Evolutionary conservation across 37 sponge, comb jelly and placozoan species (phyloP), one percentile per base, ranked within the genome.

Genomic region (Aplysina aerophoba): DNA sequence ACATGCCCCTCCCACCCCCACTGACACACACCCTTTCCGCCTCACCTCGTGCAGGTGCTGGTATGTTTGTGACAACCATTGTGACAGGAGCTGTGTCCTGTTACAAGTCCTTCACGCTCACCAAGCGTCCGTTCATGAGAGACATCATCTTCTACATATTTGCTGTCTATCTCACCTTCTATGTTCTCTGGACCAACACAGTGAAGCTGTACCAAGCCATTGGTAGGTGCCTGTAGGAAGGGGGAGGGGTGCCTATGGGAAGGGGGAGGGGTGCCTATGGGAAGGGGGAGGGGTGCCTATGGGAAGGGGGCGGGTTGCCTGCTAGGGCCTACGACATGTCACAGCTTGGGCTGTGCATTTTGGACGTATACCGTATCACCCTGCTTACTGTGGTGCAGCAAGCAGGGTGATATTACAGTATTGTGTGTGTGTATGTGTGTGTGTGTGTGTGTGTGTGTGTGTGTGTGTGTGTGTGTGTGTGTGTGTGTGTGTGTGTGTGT

Each of bases 61-160:
- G 99, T 0, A 92, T 98, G 61, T 98, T 98, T 94, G 97, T 98
- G 17, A 93, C 95, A 21, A 92, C 93, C 21, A 78, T 98, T 0
- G 95, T 98, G 64, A 91, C 97, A 0, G 99, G 99, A 41, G 87
- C 88, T 33, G 93, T 98, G 28, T 75, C 89, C 40, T 69, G 96
- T 22, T 67, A 84, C 40, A 87, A 88, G 34, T 90, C 96, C 0
- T 96, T 93, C 78, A 85, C 81, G 0, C 90, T 98, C 25, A 94
- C 99, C 17, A 62, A 88, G 82, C 85, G 99, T 16, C 99, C 99
- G 13, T 98, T 96, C 75, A 87, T 96, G 33, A 83, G 99, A 75
- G 99, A 98, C 87, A 80, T 94, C 67, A 91, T 98, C 57, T 96
- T 98, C 81, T 96, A 96, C 64, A 81, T 96, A 19, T 54, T 79